Evolutionary conservation across 2,113 vertebrate species (phyloP).

Genomic region (Brachyhypopomus gauderio): DNA sequence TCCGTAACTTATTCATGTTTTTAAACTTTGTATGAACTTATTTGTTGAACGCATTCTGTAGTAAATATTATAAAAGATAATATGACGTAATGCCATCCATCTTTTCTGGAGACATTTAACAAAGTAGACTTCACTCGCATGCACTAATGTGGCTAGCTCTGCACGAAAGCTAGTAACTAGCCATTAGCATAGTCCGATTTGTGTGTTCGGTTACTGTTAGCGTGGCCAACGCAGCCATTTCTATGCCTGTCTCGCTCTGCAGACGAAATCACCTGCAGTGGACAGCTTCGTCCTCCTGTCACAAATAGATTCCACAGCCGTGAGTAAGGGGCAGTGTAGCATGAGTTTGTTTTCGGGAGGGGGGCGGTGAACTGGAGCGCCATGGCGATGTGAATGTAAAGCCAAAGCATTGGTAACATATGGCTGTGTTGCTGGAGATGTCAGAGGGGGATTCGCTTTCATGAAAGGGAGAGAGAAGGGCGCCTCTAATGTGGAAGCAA

Average conservation of each 20-base stretch:
- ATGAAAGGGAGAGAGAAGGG: conserved; percentile 57
- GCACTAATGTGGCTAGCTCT: no score
- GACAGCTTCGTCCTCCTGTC: conserved; percentile 15
- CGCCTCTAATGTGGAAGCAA: conserved; percentile 75
- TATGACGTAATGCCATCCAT: no score
- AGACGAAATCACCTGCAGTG: conserved; percentile 1
- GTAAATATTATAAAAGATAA: no score
- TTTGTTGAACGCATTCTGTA: no score
- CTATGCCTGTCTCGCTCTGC: neutral
- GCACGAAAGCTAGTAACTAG: no score
- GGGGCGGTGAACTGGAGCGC: conserved; percentile 69
- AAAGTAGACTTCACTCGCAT: no score
- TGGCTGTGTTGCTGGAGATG: conserved; percentile 67
- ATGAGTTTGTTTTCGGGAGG: conserved; percentile 50
- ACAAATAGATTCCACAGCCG: conserved; percentile 37
- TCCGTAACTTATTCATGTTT: no score
- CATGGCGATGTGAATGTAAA: conserved; percentile 71
- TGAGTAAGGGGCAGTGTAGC: conserved; percentile 24
- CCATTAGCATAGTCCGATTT: no score
- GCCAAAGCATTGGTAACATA: conserved; percentile 68
- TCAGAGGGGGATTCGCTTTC: conserved; percentile 67
- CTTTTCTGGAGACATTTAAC: no score
- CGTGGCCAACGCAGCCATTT: no score
- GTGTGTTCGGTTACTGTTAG: no score
- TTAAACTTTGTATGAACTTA: no score